Conservation (phyloP, 2,888 invertebrate species). For the Dioctria linearis region DNA sequence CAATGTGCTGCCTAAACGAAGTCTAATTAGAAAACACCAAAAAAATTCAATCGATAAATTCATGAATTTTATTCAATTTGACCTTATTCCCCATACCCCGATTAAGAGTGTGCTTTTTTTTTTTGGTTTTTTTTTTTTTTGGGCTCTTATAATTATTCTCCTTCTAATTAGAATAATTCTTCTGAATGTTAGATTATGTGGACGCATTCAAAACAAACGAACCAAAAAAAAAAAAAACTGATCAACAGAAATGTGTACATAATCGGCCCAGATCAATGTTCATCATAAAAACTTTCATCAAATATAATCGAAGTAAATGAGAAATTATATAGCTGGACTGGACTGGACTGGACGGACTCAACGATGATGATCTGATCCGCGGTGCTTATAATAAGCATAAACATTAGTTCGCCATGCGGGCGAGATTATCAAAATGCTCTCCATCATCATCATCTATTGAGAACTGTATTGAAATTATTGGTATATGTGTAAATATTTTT, state of each 20-base stretch:
- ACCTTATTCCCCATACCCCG: slow-evolving; percentile 25
- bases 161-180: slow-evolving; percentile 28
- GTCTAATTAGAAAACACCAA: background rate
- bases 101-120: background rate
- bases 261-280: background rate
- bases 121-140: too few species aligned
- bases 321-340: slow-evolving; percentile 12
- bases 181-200: background rate
- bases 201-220: slow-evolving; percentile 17
- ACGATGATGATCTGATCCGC: background rate
- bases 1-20: background rate
- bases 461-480: background rate
- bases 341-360: background rate
- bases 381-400: background rate
- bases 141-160: slow-evolving; percentile 8
- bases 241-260: too few species aligned
- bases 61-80: slow-evolving; percentile 35
- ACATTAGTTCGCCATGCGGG: background rate
- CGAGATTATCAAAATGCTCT: background rate
- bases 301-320: slow-evolving; percentile 7
- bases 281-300: slow-evolving; percentile 10
- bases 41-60: slow-evolving; percentile 31
- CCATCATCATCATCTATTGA: background rate
- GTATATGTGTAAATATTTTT: slow-evolving; percentile 16
- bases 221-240: background rate